phyloP scores from a whole-genome alignment of 1,140 invertebrate species.

The Globodera ellingtonae region DNA sequence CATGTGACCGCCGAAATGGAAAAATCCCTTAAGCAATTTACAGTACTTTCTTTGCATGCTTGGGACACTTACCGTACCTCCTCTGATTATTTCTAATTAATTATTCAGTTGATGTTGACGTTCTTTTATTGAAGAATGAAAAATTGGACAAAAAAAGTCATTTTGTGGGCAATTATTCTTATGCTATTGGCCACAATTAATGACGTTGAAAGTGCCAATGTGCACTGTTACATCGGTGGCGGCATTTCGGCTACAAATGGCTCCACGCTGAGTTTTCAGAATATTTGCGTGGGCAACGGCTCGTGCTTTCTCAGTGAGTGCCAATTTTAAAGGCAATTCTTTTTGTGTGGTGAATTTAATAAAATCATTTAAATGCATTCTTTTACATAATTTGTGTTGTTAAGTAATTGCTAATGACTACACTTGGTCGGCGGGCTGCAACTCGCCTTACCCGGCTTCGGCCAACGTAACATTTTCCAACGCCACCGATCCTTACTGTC shows the following conservation, averaged over 20 bases:
- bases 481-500: background rate
- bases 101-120: no score
- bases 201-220: background rate
- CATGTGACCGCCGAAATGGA: no score
- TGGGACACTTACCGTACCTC: no score
- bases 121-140: background rate
- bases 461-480: background rate
- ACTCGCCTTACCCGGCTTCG: background rate
- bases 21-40: no score
- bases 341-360: background rate
- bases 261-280: constrained; percentile 17
- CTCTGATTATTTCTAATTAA: no score
- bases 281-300: constrained; percentile 23
- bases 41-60: no score
- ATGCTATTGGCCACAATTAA: background rate
- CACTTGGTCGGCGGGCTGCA: constrained; percentile 12
- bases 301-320: constrained; percentile 23
- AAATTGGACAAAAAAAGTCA: background rate
- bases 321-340: background rate
- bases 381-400: background rate
- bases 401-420: constrained; percentile 11
- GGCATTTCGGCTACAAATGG: constrained; percentile 8
- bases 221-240: constrained; percentile 9
- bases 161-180: background rate
- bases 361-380: background rate